phyloP scores from a whole-genome alignment of 2,113 vertebrate species.

The Nycticebus coucang region DNA sequence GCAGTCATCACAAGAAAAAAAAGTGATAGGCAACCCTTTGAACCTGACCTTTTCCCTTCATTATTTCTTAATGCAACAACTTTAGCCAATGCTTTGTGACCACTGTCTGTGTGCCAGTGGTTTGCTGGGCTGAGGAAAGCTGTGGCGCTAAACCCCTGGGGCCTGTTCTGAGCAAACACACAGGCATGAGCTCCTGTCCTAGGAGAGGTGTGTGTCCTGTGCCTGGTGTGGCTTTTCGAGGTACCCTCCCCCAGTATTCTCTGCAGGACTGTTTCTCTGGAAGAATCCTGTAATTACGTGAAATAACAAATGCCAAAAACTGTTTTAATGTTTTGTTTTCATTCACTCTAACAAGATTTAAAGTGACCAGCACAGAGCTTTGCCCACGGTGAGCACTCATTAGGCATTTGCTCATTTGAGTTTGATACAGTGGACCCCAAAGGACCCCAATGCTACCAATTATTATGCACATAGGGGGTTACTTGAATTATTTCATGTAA shows the following conservation, averaged over 20 bases:
- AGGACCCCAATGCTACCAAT: background rate
- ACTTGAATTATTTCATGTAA: background rate
- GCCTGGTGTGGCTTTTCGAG: accelerated
- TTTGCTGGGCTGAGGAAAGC: background rate
- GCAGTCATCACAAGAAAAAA: too few species aligned
- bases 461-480: background rate
- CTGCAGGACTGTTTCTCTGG: background rate
- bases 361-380: background rate
- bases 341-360: background rate
- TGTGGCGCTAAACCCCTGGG: background rate
- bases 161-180: background rate
- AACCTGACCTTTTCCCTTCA: background rate
- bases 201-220: accelerated
- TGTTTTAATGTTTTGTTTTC: background rate
- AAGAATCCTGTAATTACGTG: background rate
- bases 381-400: background rate
- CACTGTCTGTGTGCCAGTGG: background rate
- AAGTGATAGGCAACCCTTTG: background rate
- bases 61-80: constrained; percentile 12
- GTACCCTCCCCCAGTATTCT: background rate
- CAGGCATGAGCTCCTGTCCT: background rate
- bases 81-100: constrained; percentile 26
- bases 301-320: background rate
- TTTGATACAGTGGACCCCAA: background rate
- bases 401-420: background rate